These are phyloP conservation scores for Felis chaus DNA, from an alignment of 2,113 vertebrate genomes.

Conservation along the genomic window DNA sequence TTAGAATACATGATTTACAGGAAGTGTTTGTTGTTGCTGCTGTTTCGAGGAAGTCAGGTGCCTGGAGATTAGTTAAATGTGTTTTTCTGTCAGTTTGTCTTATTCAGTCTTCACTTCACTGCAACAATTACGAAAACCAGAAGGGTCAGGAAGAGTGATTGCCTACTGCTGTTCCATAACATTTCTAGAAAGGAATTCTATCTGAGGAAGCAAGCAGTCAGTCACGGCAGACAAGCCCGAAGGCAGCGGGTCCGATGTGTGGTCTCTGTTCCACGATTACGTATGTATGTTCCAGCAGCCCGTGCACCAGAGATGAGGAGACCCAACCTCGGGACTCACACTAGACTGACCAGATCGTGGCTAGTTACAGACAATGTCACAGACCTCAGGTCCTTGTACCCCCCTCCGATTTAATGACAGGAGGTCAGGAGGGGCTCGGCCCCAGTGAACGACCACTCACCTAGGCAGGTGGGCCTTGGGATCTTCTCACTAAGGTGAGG, in stretches of 20 bases:
- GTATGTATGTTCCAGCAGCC: background rate
- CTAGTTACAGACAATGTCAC: background rate
- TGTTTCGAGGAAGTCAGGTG: background rate
- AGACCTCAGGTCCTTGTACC: background rate
- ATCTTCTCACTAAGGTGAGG: slow-evolving; percentile 19
- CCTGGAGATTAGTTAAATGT: background rate
- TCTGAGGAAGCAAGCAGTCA: background rate
- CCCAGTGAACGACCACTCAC: slow-evolving; percentile 36
- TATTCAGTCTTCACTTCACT: background rate
- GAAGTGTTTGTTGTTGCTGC: background rate
- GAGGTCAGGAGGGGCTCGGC: background rate
- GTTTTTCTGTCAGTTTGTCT: background rate
- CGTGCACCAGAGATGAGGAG: background rate
- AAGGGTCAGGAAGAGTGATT: background rate
- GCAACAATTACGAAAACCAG: background rate
- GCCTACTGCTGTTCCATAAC: background rate
- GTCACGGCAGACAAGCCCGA: background rate
- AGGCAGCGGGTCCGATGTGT: background rate
- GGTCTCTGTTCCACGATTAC: background rate
- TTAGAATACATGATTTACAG: background rate
- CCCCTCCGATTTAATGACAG: background rate
- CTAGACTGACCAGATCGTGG: background rate
- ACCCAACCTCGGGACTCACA: background rate
- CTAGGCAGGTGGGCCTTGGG: background rate
- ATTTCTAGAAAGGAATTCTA: background rate